Evolutionary conservation across 2,797 vertebrate genomes (phyloP).

Genomic region (Acridotheres tristis): DNA sequence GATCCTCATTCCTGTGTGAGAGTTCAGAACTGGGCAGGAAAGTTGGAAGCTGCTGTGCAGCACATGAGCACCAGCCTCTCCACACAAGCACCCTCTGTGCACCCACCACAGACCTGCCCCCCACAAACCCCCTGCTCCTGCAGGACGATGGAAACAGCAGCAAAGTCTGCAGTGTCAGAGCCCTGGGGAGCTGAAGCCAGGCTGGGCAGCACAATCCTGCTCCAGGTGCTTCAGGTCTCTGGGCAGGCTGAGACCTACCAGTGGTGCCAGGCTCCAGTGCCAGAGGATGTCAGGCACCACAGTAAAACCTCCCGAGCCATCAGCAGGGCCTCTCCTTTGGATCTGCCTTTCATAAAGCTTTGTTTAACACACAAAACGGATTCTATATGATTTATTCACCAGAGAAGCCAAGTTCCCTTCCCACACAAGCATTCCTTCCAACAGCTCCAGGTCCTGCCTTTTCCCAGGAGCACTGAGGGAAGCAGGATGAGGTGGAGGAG

Average conservation of each 20-base stretch:
- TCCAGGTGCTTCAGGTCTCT: background rate
- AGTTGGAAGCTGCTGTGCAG: background rate
- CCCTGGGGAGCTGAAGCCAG: background rate
- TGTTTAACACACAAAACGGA: background rate
- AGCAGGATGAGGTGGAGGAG: background rate
- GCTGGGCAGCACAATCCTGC: background rate
- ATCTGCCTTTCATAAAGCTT: background rate
- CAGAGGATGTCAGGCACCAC: background rate
- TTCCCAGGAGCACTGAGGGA: background rate
- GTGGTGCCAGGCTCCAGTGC: background rate
- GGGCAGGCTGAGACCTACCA: background rate
- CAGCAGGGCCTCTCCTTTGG: background rate
- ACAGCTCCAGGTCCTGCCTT: background rate
- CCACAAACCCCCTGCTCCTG: rapidly evolving
- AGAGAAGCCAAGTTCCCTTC: background rate
- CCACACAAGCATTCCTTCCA: background rate
- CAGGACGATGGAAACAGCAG: background rate
- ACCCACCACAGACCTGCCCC: too few relatives aligned
- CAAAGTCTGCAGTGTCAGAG: background rate
- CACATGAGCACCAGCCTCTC: background rate
- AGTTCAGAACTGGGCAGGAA: background rate
- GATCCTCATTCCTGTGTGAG: background rate
- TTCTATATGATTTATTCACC: background rate
- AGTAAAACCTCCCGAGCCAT: background rate
- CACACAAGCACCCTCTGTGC: background rate